Conservation (phyloP, 2,113 vertebrate species). For the Caranx melampygus region DNA sequence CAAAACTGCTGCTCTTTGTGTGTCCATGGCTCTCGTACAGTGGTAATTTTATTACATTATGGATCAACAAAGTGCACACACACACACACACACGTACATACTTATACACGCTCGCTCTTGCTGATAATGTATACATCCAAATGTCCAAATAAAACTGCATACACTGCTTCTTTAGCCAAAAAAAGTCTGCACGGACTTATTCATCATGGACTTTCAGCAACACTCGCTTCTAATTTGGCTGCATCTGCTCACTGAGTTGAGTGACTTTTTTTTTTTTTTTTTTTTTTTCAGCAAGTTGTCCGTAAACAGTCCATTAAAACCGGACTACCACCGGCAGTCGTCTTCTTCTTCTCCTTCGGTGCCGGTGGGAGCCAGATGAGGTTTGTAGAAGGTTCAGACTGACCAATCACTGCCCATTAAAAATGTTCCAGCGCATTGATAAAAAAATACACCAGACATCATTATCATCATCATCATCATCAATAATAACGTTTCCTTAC, state of each 20-base stretch:
- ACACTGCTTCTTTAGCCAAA: slow-evolving; percentile 44
- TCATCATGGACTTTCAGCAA: slow-evolving; percentile 25
- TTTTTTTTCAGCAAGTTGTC: slow-evolving; percentile 59
- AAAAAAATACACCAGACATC: slow-evolving; percentile 42
- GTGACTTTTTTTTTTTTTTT: background rate
- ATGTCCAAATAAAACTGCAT: slow-evolving; percentile 76
- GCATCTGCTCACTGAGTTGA: slow-evolving; percentile 57
- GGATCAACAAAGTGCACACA: slow-evolving; percentile 66
- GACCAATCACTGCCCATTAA: slow-evolving; percentile 37
- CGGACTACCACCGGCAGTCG: slow-evolving; percentile 33
- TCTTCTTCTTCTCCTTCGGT: background rate
- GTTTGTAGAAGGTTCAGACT: slow-evolving; percentile 63
- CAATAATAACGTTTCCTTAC: background rate
- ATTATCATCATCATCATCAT: too few relatives aligned
- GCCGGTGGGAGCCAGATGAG: slow-evolving; percentile 58
- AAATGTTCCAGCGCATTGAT: slow-evolving; percentile 35
- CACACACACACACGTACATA: slow-evolving; percentile 38
- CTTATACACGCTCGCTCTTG: slow-evolving; percentile 15
- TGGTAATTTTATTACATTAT: slow-evolving; percentile 50
- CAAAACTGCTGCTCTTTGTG: slow-evolving; percentile 53
- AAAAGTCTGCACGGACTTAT: slow-evolving; percentile 34
- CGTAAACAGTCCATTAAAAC: slow-evolving; percentile 66
- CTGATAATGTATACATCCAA: slow-evolving; percentile 72
- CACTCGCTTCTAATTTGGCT: slow-evolving; percentile 56
- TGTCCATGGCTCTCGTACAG: slow-evolving; percentile 59